Percentiles rank a stretch among this genome's conserved stretches.
These are phyloP conservation scores for Taphrorychus bicolor DNA, from an alignment of 2,888 invertebrate species.

Conservation along the genomic window DNA sequence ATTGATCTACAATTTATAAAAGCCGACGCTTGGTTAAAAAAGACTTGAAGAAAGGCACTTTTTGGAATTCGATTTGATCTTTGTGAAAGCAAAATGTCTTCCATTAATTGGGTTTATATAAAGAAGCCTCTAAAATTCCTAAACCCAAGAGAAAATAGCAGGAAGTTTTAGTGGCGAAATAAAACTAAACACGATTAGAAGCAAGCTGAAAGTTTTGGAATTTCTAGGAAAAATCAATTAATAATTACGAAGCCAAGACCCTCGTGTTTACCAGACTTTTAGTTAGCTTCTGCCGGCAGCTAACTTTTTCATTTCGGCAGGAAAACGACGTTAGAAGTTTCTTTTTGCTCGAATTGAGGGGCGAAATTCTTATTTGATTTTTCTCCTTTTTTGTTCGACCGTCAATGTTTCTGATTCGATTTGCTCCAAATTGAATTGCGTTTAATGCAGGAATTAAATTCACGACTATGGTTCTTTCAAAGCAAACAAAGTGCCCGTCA, in stretches of 20 bases:
- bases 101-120: no score
- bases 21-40: conserved; percentile 52
- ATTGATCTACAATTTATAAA: conserved; percentile 60
- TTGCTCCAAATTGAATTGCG: no score
- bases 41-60: conserved; percentile 46
- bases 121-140: not conserved
- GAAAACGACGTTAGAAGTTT: conserved; percentile 29
- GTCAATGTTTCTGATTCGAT: not conserved
- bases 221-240: conserved; percentile 28
- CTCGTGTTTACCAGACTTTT: conserved; percentile 26
- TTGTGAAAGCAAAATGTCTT: no score
- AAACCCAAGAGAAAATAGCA: no score
- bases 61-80: not conserved
- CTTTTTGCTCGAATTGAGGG: conserved; percentile 6
- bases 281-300: conserved; percentile 17
- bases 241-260: conserved; percentile 25
- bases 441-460: no score
- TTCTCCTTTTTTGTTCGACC: conserved; percentile 18
- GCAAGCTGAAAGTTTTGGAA: conserved; percentile 8
- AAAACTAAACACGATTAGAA: conserved; percentile 12
- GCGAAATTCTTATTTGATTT: conserved; percentile 30
- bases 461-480: no score
- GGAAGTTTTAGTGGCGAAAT: conserved; percentile 1
- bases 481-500: no score
- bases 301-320: conserved; percentile 32